These are phyloP conservation scores for Microcebus tavaratra DNA, from an alignment of 2,113 vertebrate species.

Conservation along the genomic window DNA sequence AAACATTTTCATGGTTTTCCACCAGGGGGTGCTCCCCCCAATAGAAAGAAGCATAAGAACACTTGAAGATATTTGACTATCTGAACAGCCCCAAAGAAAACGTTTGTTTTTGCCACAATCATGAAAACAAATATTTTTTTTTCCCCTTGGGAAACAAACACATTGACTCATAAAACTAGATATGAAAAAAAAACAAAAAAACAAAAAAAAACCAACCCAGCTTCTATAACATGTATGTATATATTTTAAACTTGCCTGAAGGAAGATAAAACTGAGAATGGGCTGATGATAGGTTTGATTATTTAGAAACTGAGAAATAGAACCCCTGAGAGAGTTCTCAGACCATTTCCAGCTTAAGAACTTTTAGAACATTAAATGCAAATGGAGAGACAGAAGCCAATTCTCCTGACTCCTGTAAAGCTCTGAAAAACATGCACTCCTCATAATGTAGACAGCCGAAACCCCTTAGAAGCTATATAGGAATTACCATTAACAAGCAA, in stretches of 20 bases:
- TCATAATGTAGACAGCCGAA: neutral
- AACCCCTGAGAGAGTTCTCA: neutral
- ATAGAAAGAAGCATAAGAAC: conserved; percentile 58
- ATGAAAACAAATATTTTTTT: conserved; percentile 50
- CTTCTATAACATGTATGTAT: neutral
- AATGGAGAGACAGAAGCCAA: conserved; percentile 28
- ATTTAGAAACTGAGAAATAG: conserved; percentile 35
- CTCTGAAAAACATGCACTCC: neutral
- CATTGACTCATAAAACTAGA: conserved; percentile 45
- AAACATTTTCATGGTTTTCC: conserved; percentile 72
- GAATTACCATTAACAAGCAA: neutral
- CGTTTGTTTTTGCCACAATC: conserved; percentile 57
- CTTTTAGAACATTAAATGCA: conserved; percentile 45
- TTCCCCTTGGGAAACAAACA: neutral
- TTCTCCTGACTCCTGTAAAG: neutral
- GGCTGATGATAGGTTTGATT: conserved; percentile 32
- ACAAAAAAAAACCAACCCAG: neutral
- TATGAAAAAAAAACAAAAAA: neutral
- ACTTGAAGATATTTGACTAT: conserved; percentile 27
- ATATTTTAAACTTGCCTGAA: conserved; percentile 48
- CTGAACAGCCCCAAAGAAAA: conserved; percentile 48
- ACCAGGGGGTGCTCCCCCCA: conserved; percentile 77
- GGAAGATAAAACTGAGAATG: conserved; percentile 35
- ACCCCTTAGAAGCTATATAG: neutral
- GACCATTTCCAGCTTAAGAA: conserved; percentile 46